Conservation (phyloP, 2,113 vertebrate genomes). For the Numenius arquata region DNA sequence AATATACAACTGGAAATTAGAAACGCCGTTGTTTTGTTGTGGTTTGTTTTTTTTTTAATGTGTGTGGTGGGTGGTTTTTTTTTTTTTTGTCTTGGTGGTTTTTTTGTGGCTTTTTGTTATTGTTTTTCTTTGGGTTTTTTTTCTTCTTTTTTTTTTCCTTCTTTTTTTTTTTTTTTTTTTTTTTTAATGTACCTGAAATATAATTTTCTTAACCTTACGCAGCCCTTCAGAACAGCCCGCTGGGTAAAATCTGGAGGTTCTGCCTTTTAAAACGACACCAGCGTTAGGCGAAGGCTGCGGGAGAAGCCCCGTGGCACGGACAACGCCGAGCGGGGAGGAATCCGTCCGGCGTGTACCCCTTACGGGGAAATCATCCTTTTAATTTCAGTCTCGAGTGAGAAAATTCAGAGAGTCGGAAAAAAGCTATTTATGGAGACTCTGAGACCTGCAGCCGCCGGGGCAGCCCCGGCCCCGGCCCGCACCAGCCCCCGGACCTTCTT, state of each 20-base stretch:
- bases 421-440: background rate
- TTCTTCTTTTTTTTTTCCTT: background rate
- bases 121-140: background rate
- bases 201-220: background rate
- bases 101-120: background rate
- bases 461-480: background rate
- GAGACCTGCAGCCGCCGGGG: background rate
- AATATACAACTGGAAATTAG: background rate
- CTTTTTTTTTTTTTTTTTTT: background rate
- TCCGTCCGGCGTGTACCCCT: background rate
- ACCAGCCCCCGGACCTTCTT: background rate
- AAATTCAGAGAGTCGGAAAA: background rate
- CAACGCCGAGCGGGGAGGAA: background rate
- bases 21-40: background rate
- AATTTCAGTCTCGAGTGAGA: background rate
- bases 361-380: background rate
- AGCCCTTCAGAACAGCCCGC: background rate
- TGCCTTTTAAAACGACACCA: background rate
- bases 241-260: background rate
- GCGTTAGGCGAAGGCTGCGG: background rate
- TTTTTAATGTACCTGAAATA: background rate
- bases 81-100: background rate
- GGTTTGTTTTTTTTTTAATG: background rate
- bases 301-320: background rate
- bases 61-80: background rate